Evolutionary conservation across 2,113 vertebrate genomes (phyloP), one percentile per base, ranked within the genome.

Genomic region (Martes martes): DNA sequence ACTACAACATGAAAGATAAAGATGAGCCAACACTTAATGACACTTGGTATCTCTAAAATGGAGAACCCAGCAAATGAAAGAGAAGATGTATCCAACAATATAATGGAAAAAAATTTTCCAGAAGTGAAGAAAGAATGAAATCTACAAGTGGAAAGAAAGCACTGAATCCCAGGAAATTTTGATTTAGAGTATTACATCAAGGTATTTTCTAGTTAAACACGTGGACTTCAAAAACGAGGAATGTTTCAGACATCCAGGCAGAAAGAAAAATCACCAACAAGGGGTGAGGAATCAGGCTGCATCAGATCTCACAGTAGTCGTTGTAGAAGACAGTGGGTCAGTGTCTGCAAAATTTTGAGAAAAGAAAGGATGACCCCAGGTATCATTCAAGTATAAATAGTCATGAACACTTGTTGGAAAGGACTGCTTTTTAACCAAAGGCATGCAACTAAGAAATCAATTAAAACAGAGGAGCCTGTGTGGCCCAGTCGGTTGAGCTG

Each of bases 141-240:
- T 71, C 52, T 83, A 47, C n/a, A 87, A 26, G 33, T 83, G 24
- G 24, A 90, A 92, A 94, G 39, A 69, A 69, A 95, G 47, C 33
- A 78, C 1, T 84, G 63, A 93, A 81, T 63, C 24, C n/a, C 57
- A 94, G 76, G 69, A 91, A 94, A 73, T 7, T 85, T 33, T 85
- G 24, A 92, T 74, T 92, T 82, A 69, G 57, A 85, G 59, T 61
- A 82, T 78, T 52, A 52, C n/a, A 55, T 61, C 71, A 65, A 87
- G 14, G 31, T 89, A 78, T 59, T 86, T 95, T 47, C 69, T 79
- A 73, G 69, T 55, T 85, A 89, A 93, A 61, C 15, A 23, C 4
- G 21, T 71, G 5, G 45, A 87, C 63, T 74, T 95, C 33, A 92
- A 92, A 95, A 88, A 84, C 15, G 36, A 92, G 86, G 59, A 96